A percentile compares a stretch with the other conserved stretches of the same genome.
Conservation (phyloP, 1,140 invertebrate genomes). For the Mercenaria mercenaria region DNA sequence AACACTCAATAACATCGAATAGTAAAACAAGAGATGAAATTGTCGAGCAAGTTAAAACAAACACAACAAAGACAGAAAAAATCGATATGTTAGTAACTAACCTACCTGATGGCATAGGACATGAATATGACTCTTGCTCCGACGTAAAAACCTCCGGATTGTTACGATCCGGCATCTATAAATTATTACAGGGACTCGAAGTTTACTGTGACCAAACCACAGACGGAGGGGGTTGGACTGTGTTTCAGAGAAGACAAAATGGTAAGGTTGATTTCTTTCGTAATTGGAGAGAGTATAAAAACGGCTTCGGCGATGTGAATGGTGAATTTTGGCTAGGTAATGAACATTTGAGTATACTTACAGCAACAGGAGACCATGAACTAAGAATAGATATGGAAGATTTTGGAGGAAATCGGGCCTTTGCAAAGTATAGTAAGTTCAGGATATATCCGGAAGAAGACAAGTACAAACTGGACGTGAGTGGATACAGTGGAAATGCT, state of each 20-base stretch:
- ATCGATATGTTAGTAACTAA: neutral
- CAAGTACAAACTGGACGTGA: conserved; percentile 19
- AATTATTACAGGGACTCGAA: neutral
- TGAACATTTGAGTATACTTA: conserved; percentile 30
- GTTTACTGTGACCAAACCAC: conserved; percentile 45
- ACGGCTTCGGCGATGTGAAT: conserved; percentile 87
- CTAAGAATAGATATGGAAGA: conserved; percentile 64
- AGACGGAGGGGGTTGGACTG: conserved; percentile 44
- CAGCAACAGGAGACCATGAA: neutral
- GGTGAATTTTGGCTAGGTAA: conserved; percentile 87
- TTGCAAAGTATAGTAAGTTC: conserved; percentile 47
- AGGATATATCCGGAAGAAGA: neutral
- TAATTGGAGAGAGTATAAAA: conserved; percentile 93
- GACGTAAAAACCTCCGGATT: neutral
- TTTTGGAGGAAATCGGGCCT: conserved; percentile 1
- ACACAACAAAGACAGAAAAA: neutral
- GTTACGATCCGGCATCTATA: neutral
- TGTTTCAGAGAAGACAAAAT: conserved; percentile 92
- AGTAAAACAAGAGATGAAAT: neutral
- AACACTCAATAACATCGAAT: too few relatives aligned
- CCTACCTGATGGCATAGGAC: neutral
- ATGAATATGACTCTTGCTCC: neutral
- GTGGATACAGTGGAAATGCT: conserved; percentile 49
- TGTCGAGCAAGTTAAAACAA: too few relatives aligned
- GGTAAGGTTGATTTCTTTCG: conserved; percentile 94